These are phyloP conservation scores for Rhinoptilus africanus DNA, from an alignment of 2,113 vertebrate species.

Conservation along the genomic window DNA sequence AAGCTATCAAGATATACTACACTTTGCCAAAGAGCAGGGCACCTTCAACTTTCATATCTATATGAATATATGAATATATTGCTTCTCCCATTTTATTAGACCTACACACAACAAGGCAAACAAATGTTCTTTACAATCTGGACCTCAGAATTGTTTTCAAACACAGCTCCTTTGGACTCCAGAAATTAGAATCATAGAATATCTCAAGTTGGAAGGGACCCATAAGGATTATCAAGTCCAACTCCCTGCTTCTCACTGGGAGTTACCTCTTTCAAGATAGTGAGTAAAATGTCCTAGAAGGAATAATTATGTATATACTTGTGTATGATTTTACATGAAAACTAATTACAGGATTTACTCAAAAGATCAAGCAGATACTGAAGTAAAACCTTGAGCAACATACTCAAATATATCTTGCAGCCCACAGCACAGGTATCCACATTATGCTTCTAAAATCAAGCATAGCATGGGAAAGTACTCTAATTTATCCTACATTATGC, in stretches of 20 bases:
- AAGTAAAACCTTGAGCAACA: background rate
- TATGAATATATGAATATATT: background rate
- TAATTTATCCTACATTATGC: background rate
- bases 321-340: background rate
- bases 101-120: background rate
- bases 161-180: background rate
- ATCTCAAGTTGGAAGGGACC: background rate
- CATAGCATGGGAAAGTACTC: background rate
- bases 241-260: background rate
- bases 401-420: background rate
- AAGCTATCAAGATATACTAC: background rate
- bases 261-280: background rate
- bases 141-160: background rate
- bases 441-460: background rate
- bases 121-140: background rate
- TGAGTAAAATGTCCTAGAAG: background rate
- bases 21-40: background rate
- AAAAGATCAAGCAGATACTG: background rate
- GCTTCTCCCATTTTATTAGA: background rate
- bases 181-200: background rate
- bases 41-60: background rate
- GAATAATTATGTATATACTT: background rate
- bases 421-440: background rate
- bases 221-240: background rate
- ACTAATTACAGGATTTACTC: background rate